phyloP scores from a whole-genome alignment of 2,113 vertebrate species.

The Carassius auratus region DNA sequence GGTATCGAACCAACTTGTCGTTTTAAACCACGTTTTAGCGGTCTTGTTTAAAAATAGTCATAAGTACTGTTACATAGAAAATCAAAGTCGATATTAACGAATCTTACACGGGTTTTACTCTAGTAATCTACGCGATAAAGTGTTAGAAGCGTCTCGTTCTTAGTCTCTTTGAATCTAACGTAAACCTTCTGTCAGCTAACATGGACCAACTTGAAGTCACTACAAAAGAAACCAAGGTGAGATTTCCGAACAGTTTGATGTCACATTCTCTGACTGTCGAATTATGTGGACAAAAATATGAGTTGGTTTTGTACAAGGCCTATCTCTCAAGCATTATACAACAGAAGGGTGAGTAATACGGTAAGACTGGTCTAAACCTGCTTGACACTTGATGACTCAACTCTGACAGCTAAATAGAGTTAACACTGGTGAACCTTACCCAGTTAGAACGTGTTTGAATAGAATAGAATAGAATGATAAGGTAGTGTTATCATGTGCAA shows the following conservation, averaged over 20 bases:
- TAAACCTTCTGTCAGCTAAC: constrained; percentile 9
- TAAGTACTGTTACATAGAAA: neutral
- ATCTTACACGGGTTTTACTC: neutral
- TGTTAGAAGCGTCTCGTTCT: neutral
- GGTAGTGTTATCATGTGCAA: neutral
- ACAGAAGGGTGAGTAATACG: neutral
- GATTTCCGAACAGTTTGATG: neutral
- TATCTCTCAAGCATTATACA: neutral
- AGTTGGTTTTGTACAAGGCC: neutral
- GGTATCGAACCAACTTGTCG: neutral
- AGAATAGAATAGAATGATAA: neutral
- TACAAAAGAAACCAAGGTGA: constrained; percentile 68
- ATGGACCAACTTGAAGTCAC: constrained; percentile 78
- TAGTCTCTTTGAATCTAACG: constrained; percentile 1
- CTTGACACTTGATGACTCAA: constrained; percentile 7
- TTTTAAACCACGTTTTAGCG: constrained; percentile 9
- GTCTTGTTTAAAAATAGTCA: neutral
- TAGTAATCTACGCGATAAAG: neutral
- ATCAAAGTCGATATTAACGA: neutral
- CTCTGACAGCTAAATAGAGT: neutral
- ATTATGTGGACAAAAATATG: neutral
- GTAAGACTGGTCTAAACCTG: neutral
- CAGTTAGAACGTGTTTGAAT: neutral
- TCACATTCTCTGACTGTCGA: no score
- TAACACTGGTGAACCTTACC: neutral